These are phyloP conservation scores for Megalopta genalis DNA, from an alignment of 1,140 invertebrate species.

Conservation along the genomic window DNA sequence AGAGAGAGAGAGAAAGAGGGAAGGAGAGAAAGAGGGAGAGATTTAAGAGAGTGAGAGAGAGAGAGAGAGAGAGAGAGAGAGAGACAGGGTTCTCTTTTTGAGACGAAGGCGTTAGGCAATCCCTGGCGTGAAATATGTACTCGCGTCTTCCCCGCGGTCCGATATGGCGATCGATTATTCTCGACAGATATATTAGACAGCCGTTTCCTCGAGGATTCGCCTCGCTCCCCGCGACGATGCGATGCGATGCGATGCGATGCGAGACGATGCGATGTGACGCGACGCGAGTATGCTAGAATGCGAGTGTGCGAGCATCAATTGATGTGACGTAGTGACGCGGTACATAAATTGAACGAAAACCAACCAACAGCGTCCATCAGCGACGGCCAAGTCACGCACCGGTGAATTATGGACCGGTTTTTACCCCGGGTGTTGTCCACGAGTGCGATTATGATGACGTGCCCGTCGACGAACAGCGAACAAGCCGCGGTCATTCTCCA, in stretches of 20 bases:
- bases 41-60: neutral
- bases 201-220: slow-evolving; percentile 55
- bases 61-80: too few relatives aligned
- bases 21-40: too few relatives aligned
- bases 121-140: slow-evolving; percentile 29
- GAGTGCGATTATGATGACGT: slow-evolving; percentile 49
- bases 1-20: too few relatives aligned
- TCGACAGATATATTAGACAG: slow-evolving; percentile 63
- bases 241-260: too few relatives aligned
- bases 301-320: slow-evolving; percentile 41
- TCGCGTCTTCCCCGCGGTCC: slow-evolving; percentile 33
- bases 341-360: slow-evolving; percentile 59
- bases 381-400: slow-evolving; percentile 4
- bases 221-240: neutral
- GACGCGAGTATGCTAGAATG: neutral
- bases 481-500: slow-evolving; percentile 1
- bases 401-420: slow-evolving; percentile 58
- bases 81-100: neutral
- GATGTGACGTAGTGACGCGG: slow-evolving; percentile 57
- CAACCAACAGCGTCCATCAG: slow-evolving; percentile 48
- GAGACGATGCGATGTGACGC: too few relatives aligned
- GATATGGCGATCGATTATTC: slow-evolving; percentile 56
- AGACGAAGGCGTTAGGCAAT: neutral
- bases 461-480: neutral
- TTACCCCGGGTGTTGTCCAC: slow-evolving; percentile 42